Conservation (phyloP, 2,888 invertebrate genomes). For the Limnephilus marmoratus region DNA sequence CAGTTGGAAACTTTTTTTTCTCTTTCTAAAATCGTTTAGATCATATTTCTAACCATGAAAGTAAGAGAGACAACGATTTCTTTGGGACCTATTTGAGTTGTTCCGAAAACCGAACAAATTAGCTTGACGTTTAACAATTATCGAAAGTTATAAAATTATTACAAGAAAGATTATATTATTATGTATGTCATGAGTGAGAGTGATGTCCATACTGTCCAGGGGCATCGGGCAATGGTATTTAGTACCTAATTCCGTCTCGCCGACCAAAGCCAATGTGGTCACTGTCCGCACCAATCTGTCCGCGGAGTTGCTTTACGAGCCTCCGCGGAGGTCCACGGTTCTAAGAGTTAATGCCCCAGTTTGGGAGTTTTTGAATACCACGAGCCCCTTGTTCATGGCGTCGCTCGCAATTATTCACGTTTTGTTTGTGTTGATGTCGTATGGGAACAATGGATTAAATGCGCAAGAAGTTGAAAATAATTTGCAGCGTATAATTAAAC, state of each 20-base stretch:
- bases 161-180: too few species aligned
- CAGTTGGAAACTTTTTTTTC: too few species aligned
- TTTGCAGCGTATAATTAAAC: constrained; percentile 51
- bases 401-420: neutral
- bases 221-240: neutral
- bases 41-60: too few species aligned
- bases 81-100: too few species aligned
- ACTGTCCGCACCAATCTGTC: neutral
- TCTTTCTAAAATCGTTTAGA: too few species aligned
- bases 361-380: neutral
- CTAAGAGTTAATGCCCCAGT: constrained; percentile 4
- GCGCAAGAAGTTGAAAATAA: constrained; percentile 50
- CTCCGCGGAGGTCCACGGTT: neutral
- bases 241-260: neutral
- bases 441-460: constrained; percentile 40
- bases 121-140: too few species aligned
- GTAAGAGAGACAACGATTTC: too few species aligned
- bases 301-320: neutral
- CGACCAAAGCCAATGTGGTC: too few species aligned
- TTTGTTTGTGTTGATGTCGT: constrained; percentile 19
- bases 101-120: too few species aligned
- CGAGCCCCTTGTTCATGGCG: neutral
- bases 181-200: neutral
- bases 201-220: neutral
- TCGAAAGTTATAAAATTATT: too few species aligned